phyloP scores from a whole-genome alignment of 2,888 invertebrate species.

The Frankliniella fusca region DNA sequence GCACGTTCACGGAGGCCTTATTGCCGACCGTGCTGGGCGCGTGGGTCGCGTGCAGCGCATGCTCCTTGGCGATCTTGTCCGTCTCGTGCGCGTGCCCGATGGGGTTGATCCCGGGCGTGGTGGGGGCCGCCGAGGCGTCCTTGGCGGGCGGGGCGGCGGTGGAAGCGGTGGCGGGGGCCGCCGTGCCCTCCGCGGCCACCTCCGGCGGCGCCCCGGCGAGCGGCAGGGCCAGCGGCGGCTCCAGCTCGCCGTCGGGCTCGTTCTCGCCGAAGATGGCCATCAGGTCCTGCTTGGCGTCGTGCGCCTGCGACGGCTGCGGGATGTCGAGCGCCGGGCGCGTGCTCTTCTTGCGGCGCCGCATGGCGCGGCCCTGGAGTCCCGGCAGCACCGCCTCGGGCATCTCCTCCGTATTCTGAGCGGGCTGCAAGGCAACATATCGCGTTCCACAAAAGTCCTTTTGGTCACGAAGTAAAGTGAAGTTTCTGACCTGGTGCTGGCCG shows the following conservation, averaged over 20 bases:
- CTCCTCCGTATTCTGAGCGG: background rate
- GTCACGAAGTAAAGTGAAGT: too few relatives aligned
- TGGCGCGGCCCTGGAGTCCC: background rate
- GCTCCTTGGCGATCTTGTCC: constrained; percentile 10
- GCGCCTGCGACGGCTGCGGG: background rate
- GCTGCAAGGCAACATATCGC: background rate
- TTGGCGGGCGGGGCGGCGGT: background rate
- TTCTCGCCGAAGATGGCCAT: background rate
- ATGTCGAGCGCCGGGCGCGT: background rate
- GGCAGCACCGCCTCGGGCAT: background rate
- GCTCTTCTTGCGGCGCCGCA: constrained; percentile 13
- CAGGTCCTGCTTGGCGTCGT: constrained; percentile 21
- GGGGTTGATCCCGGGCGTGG: background rate
- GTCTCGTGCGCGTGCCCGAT: constrained; percentile 15
- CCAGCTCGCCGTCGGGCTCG: constrained; percentile 6
- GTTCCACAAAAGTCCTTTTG: too few relatives aligned
- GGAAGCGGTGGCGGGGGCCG: background rate
- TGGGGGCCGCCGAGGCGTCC: background rate
- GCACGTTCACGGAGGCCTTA: background rate
- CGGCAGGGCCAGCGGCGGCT: constrained; percentile 12
- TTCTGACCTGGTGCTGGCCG: background rate
- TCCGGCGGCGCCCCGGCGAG: background rate
- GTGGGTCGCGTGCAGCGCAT: background rate
- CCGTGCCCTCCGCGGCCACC: background rate
- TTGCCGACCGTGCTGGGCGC: background rate